phyloP scores from a whole-genome alignment of 2,113 vertebrate genomes.

The Saccopteryx bilineata region DNA sequence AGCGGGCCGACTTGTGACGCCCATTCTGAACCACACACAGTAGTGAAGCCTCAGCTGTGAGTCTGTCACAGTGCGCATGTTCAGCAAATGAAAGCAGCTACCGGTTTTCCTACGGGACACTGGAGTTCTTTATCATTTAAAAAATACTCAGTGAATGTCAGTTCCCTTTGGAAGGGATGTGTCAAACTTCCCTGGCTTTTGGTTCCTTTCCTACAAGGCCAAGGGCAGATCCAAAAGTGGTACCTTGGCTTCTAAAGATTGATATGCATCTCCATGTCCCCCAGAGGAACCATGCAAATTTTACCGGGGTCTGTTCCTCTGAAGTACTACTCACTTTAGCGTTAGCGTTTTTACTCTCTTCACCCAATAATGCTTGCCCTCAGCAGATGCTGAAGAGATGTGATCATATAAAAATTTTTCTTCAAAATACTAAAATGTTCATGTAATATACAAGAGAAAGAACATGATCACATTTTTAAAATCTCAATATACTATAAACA shows the following conservation, averaged over 20 bases:
- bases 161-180: neutral
- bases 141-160: neutral
- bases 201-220: neutral
- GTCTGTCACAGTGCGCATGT: neutral
- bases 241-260: neutral
- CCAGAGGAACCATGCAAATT: rapidly evolving
- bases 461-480: neutral
- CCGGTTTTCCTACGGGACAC: neutral
- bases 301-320: rapidly evolving
- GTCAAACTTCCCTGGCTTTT: neutral
- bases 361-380: neutral
- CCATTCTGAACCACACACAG: neutral
- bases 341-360: rapidly evolving
- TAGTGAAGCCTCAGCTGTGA: neutral
- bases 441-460: neutral
- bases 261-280: neutral
- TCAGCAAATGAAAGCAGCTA: neutral
- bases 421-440: neutral
- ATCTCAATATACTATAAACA: neutral
- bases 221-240: neutral
- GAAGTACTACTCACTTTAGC: rapidly evolving
- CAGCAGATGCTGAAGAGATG: neutral
- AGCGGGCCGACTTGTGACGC: rapidly evolving
- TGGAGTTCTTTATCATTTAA: neutral
- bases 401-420: neutral